Percentiles rank a stretch among this genome's conserved stretches.
These are phyloP conservation scores for Scortum barcoo DNA, from an alignment of 2,113 vertebrate genomes.

Conservation along the genomic window DNA sequence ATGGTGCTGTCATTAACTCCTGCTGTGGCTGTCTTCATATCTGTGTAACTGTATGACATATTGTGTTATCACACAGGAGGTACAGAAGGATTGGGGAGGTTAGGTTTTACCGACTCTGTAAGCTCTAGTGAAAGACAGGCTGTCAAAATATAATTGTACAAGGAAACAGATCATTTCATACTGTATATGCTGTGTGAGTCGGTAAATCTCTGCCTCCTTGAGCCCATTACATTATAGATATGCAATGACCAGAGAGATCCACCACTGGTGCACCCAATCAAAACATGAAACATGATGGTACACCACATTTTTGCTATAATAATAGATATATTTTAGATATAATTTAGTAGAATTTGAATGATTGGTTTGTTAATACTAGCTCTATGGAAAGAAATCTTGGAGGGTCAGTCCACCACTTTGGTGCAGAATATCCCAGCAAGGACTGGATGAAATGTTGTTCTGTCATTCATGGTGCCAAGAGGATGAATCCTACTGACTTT, in stretches of 20 bases:
- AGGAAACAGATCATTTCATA: background rate
- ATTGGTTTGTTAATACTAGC: background rate
- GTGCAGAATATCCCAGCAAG: background rate
- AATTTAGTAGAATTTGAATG: background rate
- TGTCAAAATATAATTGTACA: background rate
- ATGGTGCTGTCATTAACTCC: constrained; percentile 52
- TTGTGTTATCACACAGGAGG: constrained; percentile 55
- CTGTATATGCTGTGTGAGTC: constrained; percentile 3
- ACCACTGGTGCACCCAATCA: background rate
- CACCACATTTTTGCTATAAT: background rate
- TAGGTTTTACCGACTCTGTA: constrained; percentile 49
- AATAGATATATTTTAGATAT: background rate
- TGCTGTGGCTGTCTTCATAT: constrained; percentile 47
- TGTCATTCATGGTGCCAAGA: background rate
- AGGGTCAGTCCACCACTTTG: background rate
- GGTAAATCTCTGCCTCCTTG: constrained; percentile 58
- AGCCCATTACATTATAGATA: constrained; percentile 63
- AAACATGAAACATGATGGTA: background rate
- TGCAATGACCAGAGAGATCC: constrained; percentile 64
- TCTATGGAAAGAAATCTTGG: background rate
- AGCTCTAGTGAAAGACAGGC: background rate
- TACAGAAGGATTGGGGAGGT: constrained; percentile 48
- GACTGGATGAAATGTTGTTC: background rate
- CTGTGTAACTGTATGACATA: constrained; percentile 46
- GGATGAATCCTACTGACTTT: background rate